A percentile compares a stretch with the other conserved stretches of the same genome.
Conservation (phyloP, 2,888 invertebrate species). For the Ennomos fuscantarius region DNA sequence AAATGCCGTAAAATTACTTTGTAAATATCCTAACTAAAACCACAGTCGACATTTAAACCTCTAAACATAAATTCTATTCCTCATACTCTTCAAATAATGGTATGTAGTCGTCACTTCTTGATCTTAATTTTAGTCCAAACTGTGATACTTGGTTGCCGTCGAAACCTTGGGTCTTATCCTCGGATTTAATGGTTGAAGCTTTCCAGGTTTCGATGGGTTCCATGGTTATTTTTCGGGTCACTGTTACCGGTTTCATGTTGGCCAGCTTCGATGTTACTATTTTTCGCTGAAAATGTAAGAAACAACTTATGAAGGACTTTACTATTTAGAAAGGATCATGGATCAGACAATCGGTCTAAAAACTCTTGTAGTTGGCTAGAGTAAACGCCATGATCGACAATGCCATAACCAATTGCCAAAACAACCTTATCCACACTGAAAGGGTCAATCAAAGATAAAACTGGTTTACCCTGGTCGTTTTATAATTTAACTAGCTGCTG, state of each 20-base stretch:
- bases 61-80: constrained; percentile 41
- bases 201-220: constrained; percentile 62
- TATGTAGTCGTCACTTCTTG: constrained; percentile 71
- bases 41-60: constrained; percentile 4
- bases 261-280: constrained; percentile 61
- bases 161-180: constrained; percentile 59
- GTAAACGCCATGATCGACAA: too few relatives aligned
- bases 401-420: too few relatives aligned
- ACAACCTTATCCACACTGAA: too few relatives aligned
- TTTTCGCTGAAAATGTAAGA: constrained; percentile 66
- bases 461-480: too few relatives aligned
- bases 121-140: constrained; percentile 70
- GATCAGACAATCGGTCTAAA: too few relatives aligned
- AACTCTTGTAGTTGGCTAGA: too few relatives aligned
- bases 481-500: too few relatives aligned
- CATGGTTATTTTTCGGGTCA: constrained; percentile 52
- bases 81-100: constrained; percentile 74
- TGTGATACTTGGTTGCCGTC: constrained; percentile 65
- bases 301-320: too few relatives aligned
- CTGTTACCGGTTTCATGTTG: constrained; percentile 55
- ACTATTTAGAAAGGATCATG: too few relatives aligned
- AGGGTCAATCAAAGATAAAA: too few relatives aligned
- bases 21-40: constrained; percentile 7
- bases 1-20: too few relatives aligned
- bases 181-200: constrained; percentile 51